Conservation (phyloP, 1,140 invertebrate species). For the Drosophila grimshawi region DNA sequence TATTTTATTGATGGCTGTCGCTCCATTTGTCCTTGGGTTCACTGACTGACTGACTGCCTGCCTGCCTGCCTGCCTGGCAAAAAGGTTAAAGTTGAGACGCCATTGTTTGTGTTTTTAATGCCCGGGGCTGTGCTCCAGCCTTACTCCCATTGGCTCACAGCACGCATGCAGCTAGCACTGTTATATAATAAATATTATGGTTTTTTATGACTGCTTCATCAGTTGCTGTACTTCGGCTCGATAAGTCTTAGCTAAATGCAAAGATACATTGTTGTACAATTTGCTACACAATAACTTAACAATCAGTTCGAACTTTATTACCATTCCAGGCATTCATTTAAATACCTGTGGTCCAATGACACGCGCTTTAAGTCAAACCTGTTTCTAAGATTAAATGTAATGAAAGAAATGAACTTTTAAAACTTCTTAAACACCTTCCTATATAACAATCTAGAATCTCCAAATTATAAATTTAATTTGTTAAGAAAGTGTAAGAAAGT, state of each 20-base stretch:
- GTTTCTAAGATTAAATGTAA: not conserved
- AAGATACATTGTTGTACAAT: not conserved
- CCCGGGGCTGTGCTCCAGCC: slow-evolving; percentile 5
- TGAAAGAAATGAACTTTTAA: not conserved
- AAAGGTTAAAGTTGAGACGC: slow-evolving; percentile 48
- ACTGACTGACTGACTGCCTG: slow-evolving; percentile 13
- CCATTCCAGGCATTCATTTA: slow-evolving; percentile 22
- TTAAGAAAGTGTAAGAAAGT: no score
- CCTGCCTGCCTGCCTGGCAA: not conserved
- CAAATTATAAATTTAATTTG: no score
- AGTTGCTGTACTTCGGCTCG: slow-evolving; percentile 16
- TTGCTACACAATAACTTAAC: slow-evolving; percentile 8
- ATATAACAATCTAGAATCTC: no score
- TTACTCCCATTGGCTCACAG: not conserved
- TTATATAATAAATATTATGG: slow-evolving; percentile 30
- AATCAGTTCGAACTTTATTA: slow-evolving; percentile 33
- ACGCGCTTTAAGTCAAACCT: not conserved
- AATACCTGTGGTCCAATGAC: slow-evolving; percentile 18
- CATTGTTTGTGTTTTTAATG: slow-evolving; percentile 33
- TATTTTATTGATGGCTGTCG: slow-evolving; percentile 69
- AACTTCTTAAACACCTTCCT: not conserved
- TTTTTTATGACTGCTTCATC: slow-evolving; percentile 50
- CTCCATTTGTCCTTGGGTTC: slow-evolving; percentile 27
- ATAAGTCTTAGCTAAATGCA: not conserved
- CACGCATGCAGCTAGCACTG: slow-evolving; percentile 4